phyloP scores from a whole-genome alignment of 2,888 invertebrate genomes.

The Oasisia sp. region DNA sequence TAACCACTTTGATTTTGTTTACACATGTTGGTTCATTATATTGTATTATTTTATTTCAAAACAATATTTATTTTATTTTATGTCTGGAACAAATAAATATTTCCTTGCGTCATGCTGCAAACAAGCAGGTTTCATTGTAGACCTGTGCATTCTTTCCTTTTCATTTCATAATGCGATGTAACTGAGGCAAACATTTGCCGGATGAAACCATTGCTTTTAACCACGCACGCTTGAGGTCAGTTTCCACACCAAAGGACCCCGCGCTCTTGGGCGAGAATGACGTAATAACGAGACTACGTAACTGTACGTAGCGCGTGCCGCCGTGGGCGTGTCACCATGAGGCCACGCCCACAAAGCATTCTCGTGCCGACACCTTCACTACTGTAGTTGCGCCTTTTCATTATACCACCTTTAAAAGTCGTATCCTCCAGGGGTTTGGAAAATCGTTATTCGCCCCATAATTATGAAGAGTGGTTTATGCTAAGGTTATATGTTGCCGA shows the following conservation, averaged over 20 bases:
- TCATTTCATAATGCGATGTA: neutral
- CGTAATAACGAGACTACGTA: neutral
- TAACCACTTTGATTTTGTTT: too few species aligned
- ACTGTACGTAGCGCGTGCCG: neutral
- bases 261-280: neutral
- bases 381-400: neutral
- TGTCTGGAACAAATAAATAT: too few species aligned
- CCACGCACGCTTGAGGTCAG: neutral
- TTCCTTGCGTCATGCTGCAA: too few species aligned
- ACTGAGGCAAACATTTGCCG: neutral
- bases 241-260: neutral
- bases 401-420: neutral
- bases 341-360: neutral
- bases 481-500: neutral
- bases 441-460: neutral
- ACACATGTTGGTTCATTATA: too few species aligned
- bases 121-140: too few species aligned
- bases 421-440: neutral
- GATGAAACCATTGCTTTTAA: neutral
- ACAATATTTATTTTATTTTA: too few species aligned
- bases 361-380: neutral
- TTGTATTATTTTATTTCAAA: too few species aligned
- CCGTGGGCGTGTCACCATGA: neutral
- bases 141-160: neutral
- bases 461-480: neutral